Conservation (phyloP, 2,888 invertebrate genomes). For the Chrysopilus asiliformis region DNA sequence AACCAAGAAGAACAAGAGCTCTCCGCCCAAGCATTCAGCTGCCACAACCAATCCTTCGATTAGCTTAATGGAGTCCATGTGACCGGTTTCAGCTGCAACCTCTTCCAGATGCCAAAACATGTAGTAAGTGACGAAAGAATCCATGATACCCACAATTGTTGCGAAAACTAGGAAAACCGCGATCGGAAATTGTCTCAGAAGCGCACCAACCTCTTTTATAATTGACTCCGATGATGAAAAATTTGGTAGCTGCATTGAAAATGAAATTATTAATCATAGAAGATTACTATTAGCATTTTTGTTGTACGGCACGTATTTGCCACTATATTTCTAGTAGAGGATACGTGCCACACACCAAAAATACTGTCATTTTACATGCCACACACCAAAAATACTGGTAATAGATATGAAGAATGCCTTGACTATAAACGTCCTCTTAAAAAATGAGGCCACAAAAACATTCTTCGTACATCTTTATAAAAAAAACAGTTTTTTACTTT, state of each 20-base stretch:
- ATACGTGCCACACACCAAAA: too few relatives aligned
- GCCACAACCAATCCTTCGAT: conserved; percentile 69
- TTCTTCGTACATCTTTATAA: too few relatives aligned
- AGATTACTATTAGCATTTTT: too few relatives aligned
- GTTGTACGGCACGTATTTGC: too few relatives aligned
- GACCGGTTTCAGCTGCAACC: conserved; percentile 47
- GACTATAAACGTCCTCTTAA: too few relatives aligned
- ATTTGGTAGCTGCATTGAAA: conserved; percentile 58
- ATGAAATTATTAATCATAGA: too few relatives aligned
- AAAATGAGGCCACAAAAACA: too few relatives aligned
- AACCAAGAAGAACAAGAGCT: conserved; percentile 61
- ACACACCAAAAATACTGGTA: too few relatives aligned
- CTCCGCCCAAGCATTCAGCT: conserved; percentile 64
- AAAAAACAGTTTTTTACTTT: too few relatives aligned
- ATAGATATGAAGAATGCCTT: too few relatives aligned
- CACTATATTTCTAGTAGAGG: too few relatives aligned
- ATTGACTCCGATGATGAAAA: conserved; percentile 55
- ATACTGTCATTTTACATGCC: too few relatives aligned
- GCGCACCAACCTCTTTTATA: conserved; percentile 46
- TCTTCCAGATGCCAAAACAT: conserved; percentile 77
- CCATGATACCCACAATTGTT: conserved; percentile 60
- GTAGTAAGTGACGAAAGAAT: conserved; percentile 69
- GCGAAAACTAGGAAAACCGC: conserved; percentile 58
- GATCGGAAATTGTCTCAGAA: conserved; percentile 51
- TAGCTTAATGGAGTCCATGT: conserved; percentile 53